Conservation (phyloP, 2,888 invertebrate species). For the Halictus ligatus region DNA sequence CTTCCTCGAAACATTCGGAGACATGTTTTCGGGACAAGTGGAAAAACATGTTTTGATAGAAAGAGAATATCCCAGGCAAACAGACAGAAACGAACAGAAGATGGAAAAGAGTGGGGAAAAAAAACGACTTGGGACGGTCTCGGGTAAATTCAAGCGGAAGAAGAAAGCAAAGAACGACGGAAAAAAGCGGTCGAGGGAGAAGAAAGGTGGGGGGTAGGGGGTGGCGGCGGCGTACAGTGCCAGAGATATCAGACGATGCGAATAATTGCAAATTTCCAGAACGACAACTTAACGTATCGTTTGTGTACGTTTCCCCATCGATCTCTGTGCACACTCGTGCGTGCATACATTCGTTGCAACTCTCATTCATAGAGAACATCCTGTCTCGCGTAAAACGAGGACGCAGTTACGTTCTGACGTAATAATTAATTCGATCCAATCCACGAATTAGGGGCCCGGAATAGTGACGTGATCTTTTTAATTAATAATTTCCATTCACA, state of each 20-base stretch:
- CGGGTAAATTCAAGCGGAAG: conserved; percentile 4
- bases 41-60: background rate
- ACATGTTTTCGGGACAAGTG: conserved; percentile 41
- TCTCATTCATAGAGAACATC: background rate
- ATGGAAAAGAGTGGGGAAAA: conserved; percentile 15
- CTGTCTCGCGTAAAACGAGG: background rate
- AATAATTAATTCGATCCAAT: too few relatives aligned
- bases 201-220: background rate
- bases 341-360: background rate
- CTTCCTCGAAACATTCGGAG: conserved; percentile 49
- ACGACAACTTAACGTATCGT: conserved; percentile 74
- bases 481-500: too few relatives aligned
- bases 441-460: too few relatives aligned
- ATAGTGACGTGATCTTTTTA: too few relatives aligned
- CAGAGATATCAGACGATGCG: conserved; percentile 75
- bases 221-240: conserved; percentile 13
- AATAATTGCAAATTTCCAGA: conserved; percentile 80
- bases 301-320: conserved; percentile 32
- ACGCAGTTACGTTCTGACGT: background rate
- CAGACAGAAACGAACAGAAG: conserved; percentile 39
- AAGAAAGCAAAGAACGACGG: background rate
- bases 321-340: background rate
- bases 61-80: conserved; percentile 41
- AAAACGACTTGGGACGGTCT: background rate
- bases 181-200: conserved; percentile 28